A percentile compares a stretch with the other conserved stretches of the same genome.
Conservation (phyloP, 2,797 vertebrate species). For the Gymnocypris eckloni region DNA sequence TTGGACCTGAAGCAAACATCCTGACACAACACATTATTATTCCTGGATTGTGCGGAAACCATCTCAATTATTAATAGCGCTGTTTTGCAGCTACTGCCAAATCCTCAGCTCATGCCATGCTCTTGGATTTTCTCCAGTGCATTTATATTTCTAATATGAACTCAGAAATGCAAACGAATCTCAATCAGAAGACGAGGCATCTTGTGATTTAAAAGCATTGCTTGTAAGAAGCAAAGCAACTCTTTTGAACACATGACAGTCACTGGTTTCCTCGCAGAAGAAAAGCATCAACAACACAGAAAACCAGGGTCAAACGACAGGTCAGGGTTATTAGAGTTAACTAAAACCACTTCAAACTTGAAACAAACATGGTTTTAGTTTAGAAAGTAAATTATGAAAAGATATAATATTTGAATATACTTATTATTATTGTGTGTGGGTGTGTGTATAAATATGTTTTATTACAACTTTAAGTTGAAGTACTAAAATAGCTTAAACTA, state of each 20-base stretch:
- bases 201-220: background rate
- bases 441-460: too few species aligned
- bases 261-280: background rate
- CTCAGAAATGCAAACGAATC: background rate
- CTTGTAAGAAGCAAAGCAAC: background rate
- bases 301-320: too few species aligned
- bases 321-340: background rate
- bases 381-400: too few species aligned
- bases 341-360: too few species aligned
- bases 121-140: background rate
- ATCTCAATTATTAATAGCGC: conserved; percentile 20
- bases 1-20: conserved; percentile 76
- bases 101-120: background rate
- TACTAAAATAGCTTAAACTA: too few species aligned
- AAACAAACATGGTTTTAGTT: background rate
- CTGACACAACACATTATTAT: conserved; percentile 66
- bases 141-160: background rate
- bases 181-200: background rate
- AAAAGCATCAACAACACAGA: background rate
- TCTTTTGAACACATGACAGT: background rate
- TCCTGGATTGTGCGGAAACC: conserved; percentile 6
- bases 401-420: too few species aligned
- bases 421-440: too few species aligned
- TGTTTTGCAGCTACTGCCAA: conserved; percentile 11
- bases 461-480: too few species aligned